These are phyloP conservation scores for Bedellia somnulentella DNA, from an alignment of 2,888 invertebrate species.

Conservation along the genomic window DNA sequence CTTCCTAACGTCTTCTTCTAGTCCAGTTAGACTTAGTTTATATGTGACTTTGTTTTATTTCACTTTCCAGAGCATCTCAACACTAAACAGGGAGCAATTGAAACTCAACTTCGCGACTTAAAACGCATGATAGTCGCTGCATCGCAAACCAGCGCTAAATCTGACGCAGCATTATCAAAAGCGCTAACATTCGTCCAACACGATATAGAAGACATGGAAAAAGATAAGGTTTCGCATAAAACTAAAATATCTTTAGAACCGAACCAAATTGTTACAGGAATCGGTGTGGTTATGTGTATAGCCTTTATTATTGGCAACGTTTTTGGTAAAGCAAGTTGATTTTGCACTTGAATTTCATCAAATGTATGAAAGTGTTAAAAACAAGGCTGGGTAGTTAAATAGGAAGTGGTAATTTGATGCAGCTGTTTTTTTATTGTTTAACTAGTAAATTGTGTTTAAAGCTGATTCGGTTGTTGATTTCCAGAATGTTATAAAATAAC, in stretches of 20 bases:
- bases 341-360: too few species aligned
- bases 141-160: constrained; percentile 35
- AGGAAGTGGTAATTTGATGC: too few species aligned
- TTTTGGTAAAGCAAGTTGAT: constrained; percentile 38
- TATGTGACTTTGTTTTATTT: too few species aligned
- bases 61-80: constrained; percentile 36
- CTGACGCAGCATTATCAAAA: constrained; percentile 39
- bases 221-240: constrained; percentile 10
- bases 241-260: constrained; percentile 22
- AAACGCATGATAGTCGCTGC: constrained; percentile 31
- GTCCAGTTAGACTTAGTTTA: too few species aligned
- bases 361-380: too few species aligned
- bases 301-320: constrained; percentile 37
- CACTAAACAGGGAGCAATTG: constrained; percentile 30
- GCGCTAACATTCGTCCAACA: constrained; percentile 38
- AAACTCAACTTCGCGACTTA: constrained; percentile 32
- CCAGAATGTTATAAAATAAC: too few species aligned
- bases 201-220: constrained; percentile 31
- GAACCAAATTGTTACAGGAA: constrained; percentile 33
- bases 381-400: too few species aligned
- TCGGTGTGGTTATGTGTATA: constrained; percentile 32
- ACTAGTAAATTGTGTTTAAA: too few species aligned
- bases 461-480: too few species aligned
- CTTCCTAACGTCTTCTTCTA: too few species aligned
- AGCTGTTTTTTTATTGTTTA: too few species aligned